Conservation (phyloP, 2,113 vertebrate genomes). For the Pterocles gutturalis region DNA sequence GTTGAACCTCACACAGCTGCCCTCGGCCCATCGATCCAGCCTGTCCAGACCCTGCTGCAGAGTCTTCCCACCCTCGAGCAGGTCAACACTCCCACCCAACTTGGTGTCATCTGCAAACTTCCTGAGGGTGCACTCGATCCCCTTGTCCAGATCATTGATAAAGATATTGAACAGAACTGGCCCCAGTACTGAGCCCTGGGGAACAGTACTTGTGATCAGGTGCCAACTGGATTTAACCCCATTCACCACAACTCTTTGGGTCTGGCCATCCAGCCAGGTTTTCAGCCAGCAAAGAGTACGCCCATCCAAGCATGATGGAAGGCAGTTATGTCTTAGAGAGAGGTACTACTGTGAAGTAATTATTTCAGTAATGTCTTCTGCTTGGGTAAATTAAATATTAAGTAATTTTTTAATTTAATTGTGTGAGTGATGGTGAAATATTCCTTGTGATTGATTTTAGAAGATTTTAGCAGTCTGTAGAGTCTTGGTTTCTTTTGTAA, state of each 20-base stretch:
- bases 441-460: background rate
- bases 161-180: background rate
- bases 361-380: background rate
- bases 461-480: background rate
- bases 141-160: rapidly evolving
- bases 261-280: background rate
- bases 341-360: background rate
- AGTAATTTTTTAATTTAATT: background rate
- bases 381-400: background rate
- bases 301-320: background rate
- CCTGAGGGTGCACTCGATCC: background rate
- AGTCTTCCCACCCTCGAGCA: background rate
- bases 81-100: rapidly evolving
- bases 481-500: background rate
- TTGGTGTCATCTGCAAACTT: background rate
- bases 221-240: background rate
- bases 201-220: background rate
- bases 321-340: background rate
- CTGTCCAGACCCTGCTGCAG: background rate
- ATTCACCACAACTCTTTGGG: background rate
- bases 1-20: background rate
- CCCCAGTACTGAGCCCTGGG: background rate
- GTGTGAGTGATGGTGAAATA: background rate
- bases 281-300: background rate
- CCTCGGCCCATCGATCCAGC: rapidly evolving